Evolutionary conservation across 1,140 invertebrate genomes (phyloP).

Genomic region (Zaprionus ghesquierei): DNA sequence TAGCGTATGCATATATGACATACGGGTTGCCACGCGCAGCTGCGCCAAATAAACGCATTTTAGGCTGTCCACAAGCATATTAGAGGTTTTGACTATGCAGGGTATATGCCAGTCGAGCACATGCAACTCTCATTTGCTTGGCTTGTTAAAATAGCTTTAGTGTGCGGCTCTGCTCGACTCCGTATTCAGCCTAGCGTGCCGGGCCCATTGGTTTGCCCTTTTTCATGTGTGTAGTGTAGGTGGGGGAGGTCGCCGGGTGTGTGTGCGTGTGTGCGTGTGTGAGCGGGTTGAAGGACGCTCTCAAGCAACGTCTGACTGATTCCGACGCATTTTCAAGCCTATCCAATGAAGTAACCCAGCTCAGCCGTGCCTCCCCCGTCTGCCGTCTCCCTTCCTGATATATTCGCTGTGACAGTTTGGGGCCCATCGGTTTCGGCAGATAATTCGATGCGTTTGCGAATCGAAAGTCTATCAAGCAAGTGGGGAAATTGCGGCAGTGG

Average conservation of each 20-base stretch:
- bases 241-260: background rate
- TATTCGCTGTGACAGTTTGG: conserved; percentile 75
- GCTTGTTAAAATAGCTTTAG: conserved; percentile 73
- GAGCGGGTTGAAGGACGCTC: conserved; percentile 42
- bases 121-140: background rate
- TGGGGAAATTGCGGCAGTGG: conserved; percentile 51
- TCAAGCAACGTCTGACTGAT: conserved; percentile 68
- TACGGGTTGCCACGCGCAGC: background rate
- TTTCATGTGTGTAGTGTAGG: conserved; percentile 17
- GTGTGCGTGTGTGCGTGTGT: conserved; percentile 28
- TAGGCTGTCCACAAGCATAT: background rate
- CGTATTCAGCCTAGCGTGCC: conserved; percentile 40
- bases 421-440: conserved; percentile 2
- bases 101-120: background rate
- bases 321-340: conserved; percentile 53
- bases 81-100: background rate
- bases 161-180: conserved; percentile 46
- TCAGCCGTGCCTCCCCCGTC: too few species aligned
- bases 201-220: conserved; percentile 39
- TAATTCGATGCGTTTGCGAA: conserved; percentile 55
- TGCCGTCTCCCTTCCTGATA: conserved; percentile 4
- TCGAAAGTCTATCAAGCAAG: conserved; percentile 64
- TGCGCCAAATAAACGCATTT: background rate
- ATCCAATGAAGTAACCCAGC: too few species aligned
- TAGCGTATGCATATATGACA: background rate